Conservation (phyloP, 37 sponge, comb jelly and placozoan genomes). For the Halisarca cf. caerulea region DNA sequence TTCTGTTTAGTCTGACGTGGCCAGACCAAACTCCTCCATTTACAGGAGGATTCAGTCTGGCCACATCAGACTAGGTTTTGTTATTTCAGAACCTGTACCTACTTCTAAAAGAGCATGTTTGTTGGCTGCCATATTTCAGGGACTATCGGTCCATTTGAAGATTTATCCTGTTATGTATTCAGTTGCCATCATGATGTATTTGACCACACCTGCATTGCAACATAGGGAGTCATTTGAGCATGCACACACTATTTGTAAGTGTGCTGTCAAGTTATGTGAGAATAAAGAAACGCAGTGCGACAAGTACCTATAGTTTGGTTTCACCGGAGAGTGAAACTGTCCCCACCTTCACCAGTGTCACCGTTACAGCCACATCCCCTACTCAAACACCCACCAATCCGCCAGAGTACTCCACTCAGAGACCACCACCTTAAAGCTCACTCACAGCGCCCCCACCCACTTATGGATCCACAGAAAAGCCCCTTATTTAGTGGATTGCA, state of each 20-base stretch:
- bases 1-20: too few relatives aligned
- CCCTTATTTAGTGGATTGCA: too few relatives aligned
- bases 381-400: neutral
- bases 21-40: too few relatives aligned
- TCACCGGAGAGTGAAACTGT: neutral
- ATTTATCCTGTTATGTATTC: conserved; percentile 93
- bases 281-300: neutral
- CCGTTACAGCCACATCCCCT: conserved; percentile 9
- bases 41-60: too few relatives aligned
- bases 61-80: too few relatives aligned
- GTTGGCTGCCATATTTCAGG: conserved; percentile 60
- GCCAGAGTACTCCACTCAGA: neutral
- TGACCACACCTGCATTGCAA: neutral
- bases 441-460: too few relatives aligned
- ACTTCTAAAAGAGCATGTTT: too few relatives aligned
- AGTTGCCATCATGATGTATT: conserved; percentile 72
- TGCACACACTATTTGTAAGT: too few relatives aligned
- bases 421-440: neutral
- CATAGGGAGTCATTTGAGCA: neutral
- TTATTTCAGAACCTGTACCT: too few relatives aligned
- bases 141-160: conserved; percentile 90
- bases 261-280: neutral
- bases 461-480: too few relatives aligned
- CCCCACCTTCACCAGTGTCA: neutral
- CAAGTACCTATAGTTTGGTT: neutral